Evolutionary conservation across 2,113 vertebrate species (phyloP).

Genomic region (Caranx ignobilis): DNA sequence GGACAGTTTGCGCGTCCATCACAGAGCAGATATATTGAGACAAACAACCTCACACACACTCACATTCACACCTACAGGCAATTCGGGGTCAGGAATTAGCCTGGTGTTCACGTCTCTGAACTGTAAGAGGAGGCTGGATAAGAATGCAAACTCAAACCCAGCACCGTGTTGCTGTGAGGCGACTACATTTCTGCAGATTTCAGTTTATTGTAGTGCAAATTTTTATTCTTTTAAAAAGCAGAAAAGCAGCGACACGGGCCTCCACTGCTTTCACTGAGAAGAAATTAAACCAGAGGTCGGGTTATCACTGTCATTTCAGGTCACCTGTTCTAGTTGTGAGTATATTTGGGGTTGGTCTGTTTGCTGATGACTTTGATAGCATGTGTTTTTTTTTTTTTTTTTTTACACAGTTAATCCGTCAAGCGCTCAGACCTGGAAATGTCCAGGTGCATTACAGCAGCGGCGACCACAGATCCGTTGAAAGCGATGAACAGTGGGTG

Average conservation of each 20-base stretch:
- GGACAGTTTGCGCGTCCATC: too few species aligned
- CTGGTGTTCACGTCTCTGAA: too few species aligned
- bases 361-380: neutral
- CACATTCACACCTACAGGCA: too few species aligned
- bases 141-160: too few species aligned
- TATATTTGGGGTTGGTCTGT: neutral
- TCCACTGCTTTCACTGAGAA: neutral
- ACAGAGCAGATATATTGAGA: too few species aligned
- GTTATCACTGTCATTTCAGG: neutral
- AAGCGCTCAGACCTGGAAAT: slow-evolving; percentile 10
- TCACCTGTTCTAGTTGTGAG: neutral
- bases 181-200: neutral
- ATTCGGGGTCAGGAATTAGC: too few species aligned
- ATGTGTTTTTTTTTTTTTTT: neutral
- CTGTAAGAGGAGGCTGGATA: too few species aligned
- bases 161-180: too few species aligned
- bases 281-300: neutral
- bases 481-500: neutral
- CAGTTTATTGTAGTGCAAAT: neutral
- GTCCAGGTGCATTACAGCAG: neutral
- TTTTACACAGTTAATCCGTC: neutral
- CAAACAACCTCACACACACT: too few species aligned
- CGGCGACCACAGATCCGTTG: neutral
- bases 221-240: neutral
- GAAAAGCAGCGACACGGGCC: neutral